A percentile compares a stretch with the other conserved stretches of the same genome.
Conservation (phyloP, 2,113 vertebrate species). For the Peromyscus maniculatus region DNA sequence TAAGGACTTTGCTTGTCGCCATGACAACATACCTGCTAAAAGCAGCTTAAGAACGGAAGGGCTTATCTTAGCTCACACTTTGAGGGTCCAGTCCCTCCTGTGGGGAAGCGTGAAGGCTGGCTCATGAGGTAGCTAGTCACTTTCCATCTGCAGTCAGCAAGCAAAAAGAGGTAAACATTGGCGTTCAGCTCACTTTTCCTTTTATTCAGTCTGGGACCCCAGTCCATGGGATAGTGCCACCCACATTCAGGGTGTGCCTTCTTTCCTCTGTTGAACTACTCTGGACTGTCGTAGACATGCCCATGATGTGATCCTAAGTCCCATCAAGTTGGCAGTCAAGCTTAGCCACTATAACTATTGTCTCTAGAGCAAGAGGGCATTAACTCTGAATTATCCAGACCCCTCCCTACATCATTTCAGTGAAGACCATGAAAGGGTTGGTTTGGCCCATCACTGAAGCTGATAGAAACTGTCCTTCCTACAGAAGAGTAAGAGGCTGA, state of each 20-base stretch:
- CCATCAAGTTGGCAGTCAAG: background rate
- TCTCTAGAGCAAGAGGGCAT: background rate
- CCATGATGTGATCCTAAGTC: background rate
- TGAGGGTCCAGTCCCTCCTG: background rate
- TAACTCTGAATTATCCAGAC: background rate
- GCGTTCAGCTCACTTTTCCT: background rate
- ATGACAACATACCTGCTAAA: background rate
- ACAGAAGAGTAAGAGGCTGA: background rate
- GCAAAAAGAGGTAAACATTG: background rate
- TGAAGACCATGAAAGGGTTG: background rate
- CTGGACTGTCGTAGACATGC: no score
- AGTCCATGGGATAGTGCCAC: no score
- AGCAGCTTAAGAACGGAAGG: background rate
- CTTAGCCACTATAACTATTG: background rate
- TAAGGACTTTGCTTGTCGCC: background rate
- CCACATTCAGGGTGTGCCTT: background rate
- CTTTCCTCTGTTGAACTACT: background rate
- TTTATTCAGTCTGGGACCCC: background rate
- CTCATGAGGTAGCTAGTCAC: background rate
- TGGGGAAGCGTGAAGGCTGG: background rate
- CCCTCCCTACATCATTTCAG: background rate
- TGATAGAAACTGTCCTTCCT: background rate
- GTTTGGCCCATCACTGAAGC: background rate
- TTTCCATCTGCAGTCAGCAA: background rate
- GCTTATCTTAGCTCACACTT: background rate